Base-by-base conservation (phyloP, 35 echinoderm and acorn worm species). In the Ptychodera flava region DNA sequence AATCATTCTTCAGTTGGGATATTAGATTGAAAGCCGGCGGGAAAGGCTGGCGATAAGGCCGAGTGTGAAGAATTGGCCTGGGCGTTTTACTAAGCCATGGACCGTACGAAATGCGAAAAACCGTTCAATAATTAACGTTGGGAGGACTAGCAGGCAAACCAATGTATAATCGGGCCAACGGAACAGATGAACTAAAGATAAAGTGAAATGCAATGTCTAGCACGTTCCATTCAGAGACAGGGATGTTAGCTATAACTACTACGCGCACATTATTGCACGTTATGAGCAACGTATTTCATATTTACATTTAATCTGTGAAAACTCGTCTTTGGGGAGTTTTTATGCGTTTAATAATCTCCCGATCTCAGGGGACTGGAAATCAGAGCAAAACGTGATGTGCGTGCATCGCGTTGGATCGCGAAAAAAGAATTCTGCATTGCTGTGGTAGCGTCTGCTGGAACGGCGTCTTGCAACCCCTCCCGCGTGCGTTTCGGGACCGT, bases 211-310 rank as follows among this genome's bases (percentile, higher is more conserved):
- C 45, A 64, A 64, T 12, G 45, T 64, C 45, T 22, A 22, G 45
- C 6, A 6, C 22, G 45, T 64, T 12, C 45, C 45, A 64, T 64
- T 64, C 22, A 6, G 6, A 12, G 6, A 64, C 22, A 64, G 45
- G 45, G 45, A 22, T 64, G 45, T 6, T 64, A 22, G 6, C 22
- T n/a, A n/a, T n/a, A 12, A 12, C 45, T 64, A 64, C 22, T 64
- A 64, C 45, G 6, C 6, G 45, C 6, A 64, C 6, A 64, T 12
- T 12, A 64, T 12, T 64, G 45, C 45, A 22, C 22, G 22, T 64
- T 64, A 64, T 64, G 45, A 64, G 45, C 45, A 64, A 64, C 45
- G 45, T 64, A 64, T 64, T 64, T 64, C 45, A 64, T 64, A 64
- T 64, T 64, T 64, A 64, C 45, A 12, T 64, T 64, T 64, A 64